phyloP scores from a whole-genome alignment of 2,797 vertebrate species.

The Rhinella marina region DNA sequence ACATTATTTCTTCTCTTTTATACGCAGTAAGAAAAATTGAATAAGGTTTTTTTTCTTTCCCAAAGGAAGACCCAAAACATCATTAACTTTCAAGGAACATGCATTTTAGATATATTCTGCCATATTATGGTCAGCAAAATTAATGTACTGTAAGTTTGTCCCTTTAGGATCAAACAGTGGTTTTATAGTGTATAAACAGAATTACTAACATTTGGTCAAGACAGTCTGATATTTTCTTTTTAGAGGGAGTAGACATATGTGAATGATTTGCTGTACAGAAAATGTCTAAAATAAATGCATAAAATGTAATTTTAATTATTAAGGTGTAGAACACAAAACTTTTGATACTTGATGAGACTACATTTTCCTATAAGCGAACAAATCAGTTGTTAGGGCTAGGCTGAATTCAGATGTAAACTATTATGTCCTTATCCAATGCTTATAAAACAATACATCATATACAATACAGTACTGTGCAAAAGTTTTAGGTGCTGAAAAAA shows the following conservation, averaged over 20 bases:
- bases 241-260: background rate
- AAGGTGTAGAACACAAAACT: too few species aligned
- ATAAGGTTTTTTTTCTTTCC: background rate
- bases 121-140: background rate
- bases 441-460: too few species aligned
- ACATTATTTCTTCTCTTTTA: background rate
- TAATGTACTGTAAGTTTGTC: background rate
- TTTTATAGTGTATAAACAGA: background rate
- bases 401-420: too few species aligned
- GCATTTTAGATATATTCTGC: background rate
- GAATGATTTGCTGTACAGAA: background rate
- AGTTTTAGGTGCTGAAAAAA: too few species aligned
- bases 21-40: background rate
- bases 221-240: background rate
- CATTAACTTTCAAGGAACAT: background rate
- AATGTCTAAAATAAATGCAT: background rate
- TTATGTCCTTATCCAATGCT: too few species aligned
- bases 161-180: background rate
- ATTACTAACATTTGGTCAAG: background rate
- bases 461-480: too few species aligned
- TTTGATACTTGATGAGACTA: too few species aligned
- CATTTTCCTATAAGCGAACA: too few species aligned
- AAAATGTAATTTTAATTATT: too few species aligned
- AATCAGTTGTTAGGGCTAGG: too few species aligned
- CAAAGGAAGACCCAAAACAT: background rate